Percentiles rank a stretch among this genome's conserved stretches.
These are phyloP conservation scores for Drosophila nigritarsus DNA, from an alignment of 2,888 invertebrate genomes.

Conservation along the genomic window DNA sequence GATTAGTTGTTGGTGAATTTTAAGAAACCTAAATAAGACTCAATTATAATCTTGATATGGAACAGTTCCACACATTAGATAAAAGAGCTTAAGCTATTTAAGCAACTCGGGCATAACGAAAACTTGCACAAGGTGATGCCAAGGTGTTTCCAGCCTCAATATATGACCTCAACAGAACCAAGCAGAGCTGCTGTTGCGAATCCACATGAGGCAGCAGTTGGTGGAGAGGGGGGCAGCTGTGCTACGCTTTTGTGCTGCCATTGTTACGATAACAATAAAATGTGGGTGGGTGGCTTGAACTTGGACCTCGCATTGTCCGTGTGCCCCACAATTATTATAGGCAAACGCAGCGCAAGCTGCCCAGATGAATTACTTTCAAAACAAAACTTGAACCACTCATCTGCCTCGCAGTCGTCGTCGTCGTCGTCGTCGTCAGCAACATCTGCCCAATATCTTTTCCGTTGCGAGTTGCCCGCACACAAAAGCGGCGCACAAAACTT, in stretches of 20 bases:
- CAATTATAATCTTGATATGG: background rate
- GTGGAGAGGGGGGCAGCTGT: constrained; percentile 60
- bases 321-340: constrained; percentile 77
- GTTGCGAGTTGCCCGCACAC: constrained; percentile 24
- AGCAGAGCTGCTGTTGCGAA: constrained; percentile 38
- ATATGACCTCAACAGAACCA: constrained; percentile 33
- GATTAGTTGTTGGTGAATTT: background rate
- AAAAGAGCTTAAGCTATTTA: background rate
- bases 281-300: constrained; percentile 79
- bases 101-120: constrained; percentile 12
- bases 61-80: background rate
- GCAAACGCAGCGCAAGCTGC: constrained; percentile 30
- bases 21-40: background rate
- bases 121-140: constrained; percentile 26
- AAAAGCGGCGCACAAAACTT: constrained; percentile 45
- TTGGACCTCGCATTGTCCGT: constrained; percentile 69
- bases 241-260: constrained; percentile 62
- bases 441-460: constrained; percentile 56
- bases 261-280: constrained; percentile 80
- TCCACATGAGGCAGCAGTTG: constrained; percentile 2
- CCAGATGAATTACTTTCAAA: constrained; percentile 77
- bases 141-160: constrained; percentile 6
- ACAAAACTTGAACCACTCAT: constrained; percentile 58
- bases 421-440: constrained; percentile 28
- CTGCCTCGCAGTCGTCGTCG: background rate